Conservation (phyloP, 2,797 vertebrate species). For the Micrastur ruficollis region DNA sequence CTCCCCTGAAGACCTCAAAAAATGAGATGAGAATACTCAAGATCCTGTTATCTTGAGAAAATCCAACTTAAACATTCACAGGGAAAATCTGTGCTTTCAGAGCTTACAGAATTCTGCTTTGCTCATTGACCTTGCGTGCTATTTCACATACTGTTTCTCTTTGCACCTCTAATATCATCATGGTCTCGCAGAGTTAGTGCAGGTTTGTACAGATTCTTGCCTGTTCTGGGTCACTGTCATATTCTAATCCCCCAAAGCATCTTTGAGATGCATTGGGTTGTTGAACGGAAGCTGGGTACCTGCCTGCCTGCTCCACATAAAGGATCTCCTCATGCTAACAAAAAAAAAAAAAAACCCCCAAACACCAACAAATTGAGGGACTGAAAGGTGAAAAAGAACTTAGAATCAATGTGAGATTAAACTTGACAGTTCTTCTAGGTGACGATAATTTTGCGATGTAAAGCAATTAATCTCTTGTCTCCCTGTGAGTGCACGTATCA, state of each 20-base stretch:
- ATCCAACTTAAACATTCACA: not conserved
- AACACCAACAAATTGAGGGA: not conserved
- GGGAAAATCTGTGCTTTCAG: not conserved
- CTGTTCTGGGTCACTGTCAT: not conserved
- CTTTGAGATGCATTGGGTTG: not conserved
- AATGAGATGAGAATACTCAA: not conserved
- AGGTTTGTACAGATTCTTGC: not conserved
- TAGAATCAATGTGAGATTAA: not conserved
- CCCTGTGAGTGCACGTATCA: fast-evolving
- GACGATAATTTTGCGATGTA: not conserved
- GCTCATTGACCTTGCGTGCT: not conserved
- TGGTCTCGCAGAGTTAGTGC: not conserved
- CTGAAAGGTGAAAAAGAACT: not conserved
- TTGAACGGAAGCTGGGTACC: not conserved
- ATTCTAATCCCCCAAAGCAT: not conserved
- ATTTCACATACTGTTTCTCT: not conserved
- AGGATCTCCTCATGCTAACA: not conserved
- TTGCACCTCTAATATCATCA: not conserved
- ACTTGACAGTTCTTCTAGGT: not conserved
- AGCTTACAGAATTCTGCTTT: not conserved
- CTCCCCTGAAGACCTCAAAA: not conserved
- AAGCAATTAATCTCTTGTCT: not conserved
- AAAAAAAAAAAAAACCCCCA: not conserved
- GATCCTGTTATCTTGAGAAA: not conserved
- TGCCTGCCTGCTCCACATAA: not conserved